Evolutionary conservation across 2,113 vertebrate species (phyloP).

Genomic region (Philantomba maxwellii): DNA sequence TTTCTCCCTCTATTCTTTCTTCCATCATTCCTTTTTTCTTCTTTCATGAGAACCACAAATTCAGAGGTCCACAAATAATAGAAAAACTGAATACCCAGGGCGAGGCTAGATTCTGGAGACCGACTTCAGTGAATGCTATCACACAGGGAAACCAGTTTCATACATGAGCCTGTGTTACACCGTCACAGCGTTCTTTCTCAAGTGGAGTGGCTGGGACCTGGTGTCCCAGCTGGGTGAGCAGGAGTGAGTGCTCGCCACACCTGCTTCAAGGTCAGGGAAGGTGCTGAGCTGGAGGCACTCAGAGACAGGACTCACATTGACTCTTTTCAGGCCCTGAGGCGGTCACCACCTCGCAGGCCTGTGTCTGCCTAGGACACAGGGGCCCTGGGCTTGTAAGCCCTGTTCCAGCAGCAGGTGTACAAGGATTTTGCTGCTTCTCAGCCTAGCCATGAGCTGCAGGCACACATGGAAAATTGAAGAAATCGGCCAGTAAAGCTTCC

Average conservation of each 20-base stretch:
- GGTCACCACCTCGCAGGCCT: rapidly evolving
- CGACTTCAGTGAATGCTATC: rapidly evolving
- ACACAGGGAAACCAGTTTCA: background rate
- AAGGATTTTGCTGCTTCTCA: background rate
- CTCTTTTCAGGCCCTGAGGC: background rate
- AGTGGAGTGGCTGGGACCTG: rapidly evolving
- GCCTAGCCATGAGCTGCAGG: background rate
- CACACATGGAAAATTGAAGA: background rate
- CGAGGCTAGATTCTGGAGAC: background rate
- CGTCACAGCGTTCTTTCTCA: background rate
- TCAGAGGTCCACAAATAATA: background rate
- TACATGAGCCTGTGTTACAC: rapidly evolving
- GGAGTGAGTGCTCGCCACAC: too few species aligned
- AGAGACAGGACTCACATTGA: rapidly evolving
- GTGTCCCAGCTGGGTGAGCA: rapidly evolving
- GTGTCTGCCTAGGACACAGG: background rate
- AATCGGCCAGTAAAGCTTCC: background rate
- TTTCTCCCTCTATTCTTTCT: background rate
- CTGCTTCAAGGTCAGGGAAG: background rate
- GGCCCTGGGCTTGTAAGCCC: background rate
- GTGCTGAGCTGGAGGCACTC: background rate
- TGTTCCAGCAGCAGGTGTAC: rapidly evolving
- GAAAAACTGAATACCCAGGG: background rate
- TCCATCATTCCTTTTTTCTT: background rate
- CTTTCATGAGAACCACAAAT: background rate